Percentiles rank a stretch among this genome's conserved stretches.
Evolutionary conservation across 2,888 invertebrate genomes (phyloP).

Genomic region (Aporophyla nigra): DNA sequence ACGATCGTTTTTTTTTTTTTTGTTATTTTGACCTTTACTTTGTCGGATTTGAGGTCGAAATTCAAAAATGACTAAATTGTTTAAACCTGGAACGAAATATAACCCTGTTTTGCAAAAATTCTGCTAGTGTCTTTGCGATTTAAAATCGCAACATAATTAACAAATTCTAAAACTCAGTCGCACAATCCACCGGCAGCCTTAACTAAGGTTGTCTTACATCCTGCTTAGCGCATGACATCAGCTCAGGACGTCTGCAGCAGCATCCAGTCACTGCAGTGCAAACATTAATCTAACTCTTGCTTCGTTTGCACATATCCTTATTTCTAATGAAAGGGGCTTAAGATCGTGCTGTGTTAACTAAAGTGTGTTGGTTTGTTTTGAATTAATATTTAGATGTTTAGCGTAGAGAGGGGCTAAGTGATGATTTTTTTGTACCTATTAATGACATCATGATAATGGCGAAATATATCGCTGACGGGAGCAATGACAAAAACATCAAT

Average conservation of each 20-base stretch:
- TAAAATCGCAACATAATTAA: neutral
- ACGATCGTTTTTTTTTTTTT: too few relatives aligned
- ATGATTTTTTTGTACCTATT: too few relatives aligned
- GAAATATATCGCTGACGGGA: too few relatives aligned
- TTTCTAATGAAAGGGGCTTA: slow-evolving; percentile 52
- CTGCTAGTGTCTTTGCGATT: neutral
- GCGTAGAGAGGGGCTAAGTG: too few relatives aligned
- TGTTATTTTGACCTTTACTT: too few relatives aligned
- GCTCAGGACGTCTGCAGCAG: slow-evolving; percentile 61
- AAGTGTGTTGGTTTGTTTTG: slow-evolving; percentile 18
- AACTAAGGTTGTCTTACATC: slow-evolving; percentile 68
- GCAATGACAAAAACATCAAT: too few relatives aligned
- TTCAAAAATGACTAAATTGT: too few relatives aligned
- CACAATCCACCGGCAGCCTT: slow-evolving; percentile 54
- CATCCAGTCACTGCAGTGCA: slow-evolving; percentile 69
- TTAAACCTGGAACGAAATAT: too few relatives aligned
- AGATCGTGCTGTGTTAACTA: slow-evolving; percentile 28
- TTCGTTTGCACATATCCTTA: slow-evolving; percentile 60
- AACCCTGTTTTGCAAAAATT: too few relatives aligned
- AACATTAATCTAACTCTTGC: slow-evolving; percentile 81
- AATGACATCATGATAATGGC: too few relatives aligned
- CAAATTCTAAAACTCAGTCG: neutral
- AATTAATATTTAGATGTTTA: neutral
- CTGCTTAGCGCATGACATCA: slow-evolving; percentile 72
- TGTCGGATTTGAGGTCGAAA: too few relatives aligned